Base-by-base conservation (phyloP, 2,888 invertebrate species). In the Sinopyrophorus schimmeli region DNA sequence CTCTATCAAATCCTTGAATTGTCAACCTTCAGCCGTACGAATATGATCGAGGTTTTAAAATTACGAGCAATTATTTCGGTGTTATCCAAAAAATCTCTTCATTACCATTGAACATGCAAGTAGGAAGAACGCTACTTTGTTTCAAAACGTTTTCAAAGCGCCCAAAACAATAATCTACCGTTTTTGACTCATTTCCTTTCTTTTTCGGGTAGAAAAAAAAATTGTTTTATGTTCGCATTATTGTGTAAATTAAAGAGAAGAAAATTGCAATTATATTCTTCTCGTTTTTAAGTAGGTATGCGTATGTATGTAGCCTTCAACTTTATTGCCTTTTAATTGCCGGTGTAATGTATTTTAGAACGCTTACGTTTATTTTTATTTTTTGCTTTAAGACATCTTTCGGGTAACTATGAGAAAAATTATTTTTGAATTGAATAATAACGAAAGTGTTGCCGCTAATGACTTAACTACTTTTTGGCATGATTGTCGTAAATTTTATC, bases 121-220 rank as follows among this genome's bases (percentile, higher is more conserved):
- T n/a, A n/a, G n/a, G n/a, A n/a, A n/a, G n/a, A n/a, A n/a, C n/a
- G n/a, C n/a, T n/a, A n/a, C n/a, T n/a, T n/a, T n/a, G n/a, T n/a
- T n/a, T n/a, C n/a, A n/a, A n/a, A n/a, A n/a, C n/a, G n/a, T n/a
- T n/a, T n/a, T n/a, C n/a, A n/a, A n/a, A n/a, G n/a, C n/a, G n/a
- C n/a, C n/a, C n/a, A n/a, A n/a, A n/a, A 55, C 49, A 54, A 54
- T 44, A 51, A 54, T 46, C 47, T 44, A 47, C 52, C 48, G 52
- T 53, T 51, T 53, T 56, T 56, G 50, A 53, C 47, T 58, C 58
- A 56, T 54, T 56, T 58, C 58, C 58, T 58, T 12, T 35, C n/a
- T n/a, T n/a, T n/a, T n/a, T n/a, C 23, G 11, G 32, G 23, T 46
- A 38, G 32, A 24, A 35, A 20, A 40, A 47, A 47, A n/a, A n/a